Percentiles rank a stretch among this genome's conserved stretches.
Conservation (phyloP, 2,888 invertebrate genomes). For the Thymelicus sylvestris region DNA sequence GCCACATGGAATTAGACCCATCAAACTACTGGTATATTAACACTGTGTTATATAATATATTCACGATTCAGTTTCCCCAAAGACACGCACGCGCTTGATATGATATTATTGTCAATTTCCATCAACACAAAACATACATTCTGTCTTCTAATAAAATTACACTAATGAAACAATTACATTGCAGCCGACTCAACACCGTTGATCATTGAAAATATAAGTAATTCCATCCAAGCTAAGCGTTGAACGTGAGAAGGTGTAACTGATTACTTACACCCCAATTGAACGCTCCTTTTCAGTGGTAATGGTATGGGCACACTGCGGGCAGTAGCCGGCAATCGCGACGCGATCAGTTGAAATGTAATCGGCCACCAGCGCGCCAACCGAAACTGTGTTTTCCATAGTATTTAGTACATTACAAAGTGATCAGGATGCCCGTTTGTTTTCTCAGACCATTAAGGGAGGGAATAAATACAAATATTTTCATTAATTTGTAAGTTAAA, state of each 20-base stretch:
- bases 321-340: no score
- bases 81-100: slow-evolving; percentile 50
- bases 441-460: no score
- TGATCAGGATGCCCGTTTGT: no score
- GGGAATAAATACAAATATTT: no score
- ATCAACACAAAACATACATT: slow-evolving; percentile 13
- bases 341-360: no score
- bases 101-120: slow-evolving; percentile 59
- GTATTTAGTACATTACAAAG: no score
- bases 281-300: neutral
- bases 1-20: slow-evolving; percentile 6
- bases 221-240: no score
- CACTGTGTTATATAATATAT: neutral
- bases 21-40: neutral
- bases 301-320: no score
- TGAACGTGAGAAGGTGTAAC: neutral
- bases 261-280: neutral
- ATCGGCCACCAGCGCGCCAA: no score
- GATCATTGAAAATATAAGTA: neutral
- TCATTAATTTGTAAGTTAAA: no score
- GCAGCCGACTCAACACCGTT: neutral
- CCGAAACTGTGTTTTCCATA: no score
- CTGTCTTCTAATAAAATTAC: neutral
- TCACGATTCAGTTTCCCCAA: neutral
- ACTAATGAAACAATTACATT: neutral